A percentile compares a stretch with the other conserved stretches of the same genome.
These are phyloP conservation scores for Crossoptilon crossoptilon DNA, from an alignment of 2,797 vertebrate genomes.

Conservation along the genomic window DNA sequence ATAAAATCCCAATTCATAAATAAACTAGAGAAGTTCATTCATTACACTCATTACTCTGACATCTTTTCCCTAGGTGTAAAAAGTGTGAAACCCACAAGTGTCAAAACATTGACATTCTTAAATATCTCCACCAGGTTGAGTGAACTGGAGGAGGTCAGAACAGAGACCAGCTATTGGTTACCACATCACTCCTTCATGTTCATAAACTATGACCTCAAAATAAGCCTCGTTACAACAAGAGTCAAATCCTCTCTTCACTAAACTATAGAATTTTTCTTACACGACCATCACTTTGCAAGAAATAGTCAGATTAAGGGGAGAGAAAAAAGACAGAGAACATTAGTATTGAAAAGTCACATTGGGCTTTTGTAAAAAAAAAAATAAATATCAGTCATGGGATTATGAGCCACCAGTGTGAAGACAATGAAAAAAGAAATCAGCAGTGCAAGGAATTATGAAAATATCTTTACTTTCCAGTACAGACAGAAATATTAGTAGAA, in stretches of 20 bases:
- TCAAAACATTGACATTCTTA: not conserved
- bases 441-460: not conserved
- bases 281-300: not conserved
- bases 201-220: not conserved
- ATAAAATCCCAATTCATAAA: not conserved
- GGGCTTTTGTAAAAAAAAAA: not conserved
- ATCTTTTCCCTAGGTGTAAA: not conserved
- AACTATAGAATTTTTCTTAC: not conserved
- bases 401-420: not conserved
- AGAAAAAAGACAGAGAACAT: not conserved
- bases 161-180: not conserved
- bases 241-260: not conserved
- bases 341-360: not conserved
- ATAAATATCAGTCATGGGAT: not conserved
- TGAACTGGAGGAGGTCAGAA: not conserved
- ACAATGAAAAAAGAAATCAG: not conserved
- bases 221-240: not conserved
- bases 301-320: not conserved
- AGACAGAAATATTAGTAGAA: not conserved
- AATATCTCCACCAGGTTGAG: not conserved
- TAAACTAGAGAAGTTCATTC: not conserved
- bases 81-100: not conserved
- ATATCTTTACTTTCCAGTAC: not conserved
- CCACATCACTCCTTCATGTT: not conserved
- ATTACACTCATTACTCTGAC: not conserved